Evolutionary conservation across 1,140 invertebrate genomes (phyloP).

Genomic region (Hylaeus anthracinus): DNA sequence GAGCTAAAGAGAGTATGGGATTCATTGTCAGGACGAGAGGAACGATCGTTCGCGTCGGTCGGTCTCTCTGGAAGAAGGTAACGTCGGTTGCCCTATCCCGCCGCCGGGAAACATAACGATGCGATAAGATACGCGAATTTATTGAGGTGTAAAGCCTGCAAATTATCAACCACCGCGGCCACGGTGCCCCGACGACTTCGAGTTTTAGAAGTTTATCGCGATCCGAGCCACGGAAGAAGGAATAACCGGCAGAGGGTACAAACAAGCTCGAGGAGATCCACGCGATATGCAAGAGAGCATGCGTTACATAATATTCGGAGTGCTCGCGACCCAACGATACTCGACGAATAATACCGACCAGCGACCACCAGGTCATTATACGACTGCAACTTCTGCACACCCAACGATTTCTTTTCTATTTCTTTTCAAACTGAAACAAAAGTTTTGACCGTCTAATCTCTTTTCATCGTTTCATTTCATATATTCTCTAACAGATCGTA

Average conservation of each 20-base stretch:
- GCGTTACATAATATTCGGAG: conserved; percentile 19
- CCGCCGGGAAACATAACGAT: conserved; percentile 46
- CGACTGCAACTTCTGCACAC: too few species aligned
- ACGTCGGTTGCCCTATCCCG: neutral
- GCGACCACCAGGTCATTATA: too few species aligned
- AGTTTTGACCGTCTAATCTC: too few species aligned
- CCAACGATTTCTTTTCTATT: too few species aligned
- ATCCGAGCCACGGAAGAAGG: conserved; percentile 24
- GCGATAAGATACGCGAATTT: conserved; percentile 53
- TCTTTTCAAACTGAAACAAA: too few species aligned
- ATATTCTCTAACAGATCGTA: too few species aligned
- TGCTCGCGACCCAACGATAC: neutral
- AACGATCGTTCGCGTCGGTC: conserved; percentile 32
- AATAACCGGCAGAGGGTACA: conserved; percentile 16
- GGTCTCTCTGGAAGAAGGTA: neutral
- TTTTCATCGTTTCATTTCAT: too few species aligned
- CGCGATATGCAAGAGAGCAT: conserved; percentile 4
- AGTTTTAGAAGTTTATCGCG: conserved; percentile 34
- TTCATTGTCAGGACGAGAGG: conserved; percentile 50
- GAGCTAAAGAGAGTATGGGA: conserved; percentile 35
- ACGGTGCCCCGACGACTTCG: conserved; percentile 9
- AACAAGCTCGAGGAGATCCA: conserved; percentile 36
- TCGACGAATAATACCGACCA: neutral
- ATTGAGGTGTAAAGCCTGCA: conserved; percentile 48
- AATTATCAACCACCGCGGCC: conserved; percentile 39